phyloP scores from a whole-genome alignment of 2,113 vertebrate species.

The Thamnophis sirtalis region DNA sequence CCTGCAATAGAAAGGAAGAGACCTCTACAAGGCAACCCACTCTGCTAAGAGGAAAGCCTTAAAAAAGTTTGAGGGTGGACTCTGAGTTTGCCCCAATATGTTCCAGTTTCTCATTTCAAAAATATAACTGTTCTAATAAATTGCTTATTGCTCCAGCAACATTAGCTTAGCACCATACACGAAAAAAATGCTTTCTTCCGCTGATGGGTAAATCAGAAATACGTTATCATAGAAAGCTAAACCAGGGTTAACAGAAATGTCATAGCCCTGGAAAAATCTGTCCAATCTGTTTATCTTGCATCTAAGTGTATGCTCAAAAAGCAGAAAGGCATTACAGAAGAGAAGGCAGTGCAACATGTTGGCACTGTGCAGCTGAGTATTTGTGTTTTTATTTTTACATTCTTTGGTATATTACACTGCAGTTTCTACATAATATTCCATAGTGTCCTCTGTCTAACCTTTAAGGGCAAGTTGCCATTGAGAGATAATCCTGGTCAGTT shows the following conservation, averaged over 20 bases:
- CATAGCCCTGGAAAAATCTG: neutral
- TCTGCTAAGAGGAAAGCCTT: neutral
- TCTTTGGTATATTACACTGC: conserved; percentile 20
- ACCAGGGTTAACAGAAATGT: neutral
- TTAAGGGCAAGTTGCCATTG: conserved; percentile 49
- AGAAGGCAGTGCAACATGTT: neutral
- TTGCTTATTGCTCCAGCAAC: neutral
- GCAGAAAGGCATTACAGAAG: neutral
- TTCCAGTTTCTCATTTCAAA: neutral
- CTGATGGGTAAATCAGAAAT: neutral
- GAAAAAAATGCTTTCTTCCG: neutral
- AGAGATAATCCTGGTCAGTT: conserved; percentile 27
- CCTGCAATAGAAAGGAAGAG: neutral
- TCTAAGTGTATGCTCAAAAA: neutral
- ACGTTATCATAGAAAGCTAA: neutral
- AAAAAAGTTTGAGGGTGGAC: neutral
- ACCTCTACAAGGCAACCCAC: neutral
- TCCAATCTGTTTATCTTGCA: neutral
- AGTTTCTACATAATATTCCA: conserved; percentile 39
- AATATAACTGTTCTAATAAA: neutral
- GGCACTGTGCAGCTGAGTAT: conserved; percentile 4
- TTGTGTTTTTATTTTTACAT: neutral
- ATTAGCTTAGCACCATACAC: neutral
- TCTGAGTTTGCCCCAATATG: neutral
- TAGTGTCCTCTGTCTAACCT: conserved; percentile 48